A percentile compares a stretch with the other conserved stretches of the same genome.
These are phyloP conservation scores for Apis cerana DNA, from an alignment of 1,140 invertebrate genomes.

Conservation along the genomic window DNA sequence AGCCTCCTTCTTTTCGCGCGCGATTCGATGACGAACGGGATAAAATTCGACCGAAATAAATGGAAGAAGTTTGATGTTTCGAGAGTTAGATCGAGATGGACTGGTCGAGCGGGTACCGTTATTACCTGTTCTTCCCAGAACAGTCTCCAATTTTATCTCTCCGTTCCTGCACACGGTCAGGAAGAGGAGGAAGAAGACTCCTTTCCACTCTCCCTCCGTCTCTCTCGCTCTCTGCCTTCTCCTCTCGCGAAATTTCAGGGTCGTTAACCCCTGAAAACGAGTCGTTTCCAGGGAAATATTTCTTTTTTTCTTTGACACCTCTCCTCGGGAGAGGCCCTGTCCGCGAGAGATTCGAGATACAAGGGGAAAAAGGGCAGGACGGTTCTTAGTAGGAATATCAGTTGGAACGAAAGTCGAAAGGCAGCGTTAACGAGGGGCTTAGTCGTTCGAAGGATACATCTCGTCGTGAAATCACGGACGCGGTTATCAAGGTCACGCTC, in stretches of 20 bases:
- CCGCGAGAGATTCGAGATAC: neutral
- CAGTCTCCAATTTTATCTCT: slow-evolving; percentile 46
- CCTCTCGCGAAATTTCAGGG: slow-evolving; percentile 44
- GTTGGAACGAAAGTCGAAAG: too few species aligned
- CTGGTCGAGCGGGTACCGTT: slow-evolving; percentile 53
- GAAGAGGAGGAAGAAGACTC: slow-evolving; percentile 9
- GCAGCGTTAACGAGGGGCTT: too few species aligned
- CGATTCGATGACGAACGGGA: neutral
- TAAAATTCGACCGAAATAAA: slow-evolving; percentile 14
- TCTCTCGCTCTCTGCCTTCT: too few species aligned
- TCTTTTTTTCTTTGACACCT: neutral
- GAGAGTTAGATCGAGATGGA: slow-evolving; percentile 40
- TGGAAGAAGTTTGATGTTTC: slow-evolving; percentile 15
- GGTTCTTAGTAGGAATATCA: too few species aligned
- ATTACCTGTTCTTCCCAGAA: slow-evolving; percentile 65
- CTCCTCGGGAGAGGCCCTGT: neutral
- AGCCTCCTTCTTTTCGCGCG: too few species aligned
- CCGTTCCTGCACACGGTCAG: neutral
- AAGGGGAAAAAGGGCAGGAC: too few species aligned
- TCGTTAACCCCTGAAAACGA: slow-evolving; percentile 52
- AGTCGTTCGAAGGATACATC: too few species aligned
- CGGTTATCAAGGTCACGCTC: too few species aligned
- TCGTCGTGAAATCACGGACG: too few species aligned
- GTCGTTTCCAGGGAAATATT: slow-evolving; percentile 37
- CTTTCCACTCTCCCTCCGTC: neutral